Evolutionary conservation across 2,113 vertebrate genomes (phyloP).

Genomic region (Notarius quadriscutis): DNA sequence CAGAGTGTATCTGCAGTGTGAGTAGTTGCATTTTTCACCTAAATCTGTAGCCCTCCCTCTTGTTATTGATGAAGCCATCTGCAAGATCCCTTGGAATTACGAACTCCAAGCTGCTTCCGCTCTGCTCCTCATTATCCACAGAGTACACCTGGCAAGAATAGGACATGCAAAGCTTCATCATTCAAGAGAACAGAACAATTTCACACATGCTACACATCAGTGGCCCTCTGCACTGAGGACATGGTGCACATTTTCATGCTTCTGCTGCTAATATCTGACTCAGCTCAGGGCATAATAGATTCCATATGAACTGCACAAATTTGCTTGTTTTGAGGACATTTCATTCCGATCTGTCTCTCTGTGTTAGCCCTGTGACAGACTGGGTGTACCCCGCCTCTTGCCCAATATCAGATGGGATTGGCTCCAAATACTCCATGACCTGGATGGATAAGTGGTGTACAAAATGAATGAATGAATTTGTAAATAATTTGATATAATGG

Average conservation of each 20-base stretch:
- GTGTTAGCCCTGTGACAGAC: too few relatives aligned
- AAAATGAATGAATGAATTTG: neutral
- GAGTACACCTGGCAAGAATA: conserved; percentile 76
- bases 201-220: neutral
- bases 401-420: too few relatives aligned
- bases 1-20: neutral
- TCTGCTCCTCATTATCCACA: conserved; percentile 73
- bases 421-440: too few relatives aligned
- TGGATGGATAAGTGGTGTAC: too few relatives aligned
- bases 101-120: conserved; percentile 79
- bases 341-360: neutral
- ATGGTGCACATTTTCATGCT: neutral
- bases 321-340: neutral
- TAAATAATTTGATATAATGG: neutral
- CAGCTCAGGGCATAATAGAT: neutral
- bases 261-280: neutral
- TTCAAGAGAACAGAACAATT: conserved; percentile 17
- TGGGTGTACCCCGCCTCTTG: too few relatives aligned
- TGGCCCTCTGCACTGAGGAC: neutral
- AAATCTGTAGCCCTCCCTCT: conserved; percentile 88
- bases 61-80: conserved; percentile 96
- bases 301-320: neutral
- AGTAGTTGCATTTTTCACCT: conserved; percentile 69
- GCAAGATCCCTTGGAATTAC: conserved; percentile 83
- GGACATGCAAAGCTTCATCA: conserved; percentile 44